Conservation (phyloP, 2,797 vertebrate species). For the Huso huso region DNA sequence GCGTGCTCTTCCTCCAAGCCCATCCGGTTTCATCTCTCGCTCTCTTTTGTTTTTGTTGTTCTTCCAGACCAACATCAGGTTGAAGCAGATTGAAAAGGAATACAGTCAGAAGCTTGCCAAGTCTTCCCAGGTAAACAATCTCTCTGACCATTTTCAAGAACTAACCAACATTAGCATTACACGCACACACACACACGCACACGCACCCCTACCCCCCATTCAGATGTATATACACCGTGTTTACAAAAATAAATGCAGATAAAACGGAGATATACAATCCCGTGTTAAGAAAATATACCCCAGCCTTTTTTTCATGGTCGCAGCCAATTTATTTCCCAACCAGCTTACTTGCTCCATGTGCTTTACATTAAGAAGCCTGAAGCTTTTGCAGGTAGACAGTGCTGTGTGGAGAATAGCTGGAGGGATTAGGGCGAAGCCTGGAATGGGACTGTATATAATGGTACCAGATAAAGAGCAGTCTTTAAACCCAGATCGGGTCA, state of each 20-base stretch:
- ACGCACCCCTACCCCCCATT: slow-evolving; percentile 7
- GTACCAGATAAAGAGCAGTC: neutral
- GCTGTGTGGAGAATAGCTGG: neutral
- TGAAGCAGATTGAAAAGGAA: slow-evolving; percentile 84
- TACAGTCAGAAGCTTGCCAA: slow-evolving; percentile 71
- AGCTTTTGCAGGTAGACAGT: neutral
- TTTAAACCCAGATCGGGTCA: neutral
- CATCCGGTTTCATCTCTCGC: slow-evolving; percentile 50
- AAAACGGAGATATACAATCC: slow-evolving; percentile 44
- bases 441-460: neutral
- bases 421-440: neutral
- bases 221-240: slow-evolving; percentile 27
- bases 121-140: slow-evolving; percentile 68
- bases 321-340: neutral
- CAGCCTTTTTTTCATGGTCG: neutral
- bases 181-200: neutral
- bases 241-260: neutral
- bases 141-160: too few species aligned
- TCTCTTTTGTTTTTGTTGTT: slow-evolving; percentile 46
- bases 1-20: slow-evolving; percentile 50
- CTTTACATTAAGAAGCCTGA: neutral
- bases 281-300: neutral
- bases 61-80: slow-evolving; percentile 72
- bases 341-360: neutral
- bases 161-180: neutral